Evolutionary conservation across 2,888 invertebrate genomes (phyloP).

Genomic region (Xanthorhoe designata): DNA sequence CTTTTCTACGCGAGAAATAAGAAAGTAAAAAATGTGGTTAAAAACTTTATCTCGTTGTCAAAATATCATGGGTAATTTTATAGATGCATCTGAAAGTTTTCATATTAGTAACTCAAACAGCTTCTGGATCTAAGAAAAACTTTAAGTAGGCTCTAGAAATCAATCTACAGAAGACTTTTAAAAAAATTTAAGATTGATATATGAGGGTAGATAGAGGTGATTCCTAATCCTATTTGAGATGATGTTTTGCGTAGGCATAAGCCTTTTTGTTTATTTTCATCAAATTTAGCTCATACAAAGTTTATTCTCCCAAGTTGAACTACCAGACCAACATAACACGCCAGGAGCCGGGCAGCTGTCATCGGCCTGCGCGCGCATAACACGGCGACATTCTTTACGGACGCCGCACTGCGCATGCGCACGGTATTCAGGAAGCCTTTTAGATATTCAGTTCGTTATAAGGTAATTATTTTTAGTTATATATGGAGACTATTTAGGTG

Average conservation of each 20-base stretch:
- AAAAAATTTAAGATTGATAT: too few species aligned
- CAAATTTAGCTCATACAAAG: background rate
- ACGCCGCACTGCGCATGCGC: conserved; percentile 59
- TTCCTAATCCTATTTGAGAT: too few species aligned
- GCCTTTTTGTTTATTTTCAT: background rate
- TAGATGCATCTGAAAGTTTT: too few species aligned
- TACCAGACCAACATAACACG: conserved; percentile 24
- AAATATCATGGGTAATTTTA: too few species aligned
- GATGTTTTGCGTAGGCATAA: too few species aligned
- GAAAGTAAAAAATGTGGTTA: background rate
- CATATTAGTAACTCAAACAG: too few species aligned
- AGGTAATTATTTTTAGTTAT: conserved; percentile 6
- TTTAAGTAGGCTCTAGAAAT: too few species aligned
- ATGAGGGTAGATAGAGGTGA: too few species aligned
- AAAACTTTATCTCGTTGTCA: too few species aligned
- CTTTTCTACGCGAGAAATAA: background rate
- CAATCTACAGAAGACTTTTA: too few species aligned
- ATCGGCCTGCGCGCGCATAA: conserved; percentile 70
- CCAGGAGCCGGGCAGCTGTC: conserved; percentile 62
- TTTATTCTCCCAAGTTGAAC: background rate
- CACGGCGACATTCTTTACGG: conserved; percentile 73
- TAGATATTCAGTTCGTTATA: conserved; percentile 41
- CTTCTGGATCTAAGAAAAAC: too few species aligned
- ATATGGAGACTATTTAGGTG: background rate
- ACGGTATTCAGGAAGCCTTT: conserved; percentile 47